Base-by-base conservation (phyloP, 2,113 vertebrate species). In the Plectropomus leopardus region DNA sequence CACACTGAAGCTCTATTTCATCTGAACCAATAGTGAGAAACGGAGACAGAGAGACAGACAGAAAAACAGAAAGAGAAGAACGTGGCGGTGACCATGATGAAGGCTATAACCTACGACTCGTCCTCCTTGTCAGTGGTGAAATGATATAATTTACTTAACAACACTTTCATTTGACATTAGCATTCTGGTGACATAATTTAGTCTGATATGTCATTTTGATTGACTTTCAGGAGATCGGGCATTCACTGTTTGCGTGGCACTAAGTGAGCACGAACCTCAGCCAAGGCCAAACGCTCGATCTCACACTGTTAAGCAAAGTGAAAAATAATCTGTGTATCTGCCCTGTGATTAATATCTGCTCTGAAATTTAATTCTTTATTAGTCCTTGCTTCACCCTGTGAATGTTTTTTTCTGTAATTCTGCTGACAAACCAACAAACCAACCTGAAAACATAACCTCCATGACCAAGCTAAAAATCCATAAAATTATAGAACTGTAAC, bases 1-100 rank as follows among this genome's bases (percentile, higher is more conserved):
- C 80, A 73, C 57, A 36, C 44, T 4, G 76, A 42, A 51, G 66
- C 83, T 44, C 48, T 83, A 57, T 78, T 78, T 85, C 64, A 74
- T 87, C 74, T 47, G 32, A 16, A 53, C 42, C 47, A 16, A 40
- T 2, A 19, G 70, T 45, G 26, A 55, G 36, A 57, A 57, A 23
- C 54, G 50, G 53, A 61, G 65, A 65, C 36, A 5, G 36, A 24
- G 30, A 45, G n/a, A 60, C 28, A 32, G 47, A 47, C 5, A 26
- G 50, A 81, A 26, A 45, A 21, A 40, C 2, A 23, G 30, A 40
- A 4, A 48, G 1, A 45, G 19, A 9, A 17, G 16, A 28, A 48
- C 32, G 69, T 10, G 26, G 65, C 13, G 69, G n/a, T 11, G 15
- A 34, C n/a, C 36, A 17, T 1, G 32, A 51, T 32, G 28, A 44